A percentile compares a stretch with the other conserved stretches of the same genome.
These are phyloP conservation scores for Ectobius pallidus DNA, from an alignment of 2,888 invertebrate genomes.

Conservation along the genomic window DNA sequence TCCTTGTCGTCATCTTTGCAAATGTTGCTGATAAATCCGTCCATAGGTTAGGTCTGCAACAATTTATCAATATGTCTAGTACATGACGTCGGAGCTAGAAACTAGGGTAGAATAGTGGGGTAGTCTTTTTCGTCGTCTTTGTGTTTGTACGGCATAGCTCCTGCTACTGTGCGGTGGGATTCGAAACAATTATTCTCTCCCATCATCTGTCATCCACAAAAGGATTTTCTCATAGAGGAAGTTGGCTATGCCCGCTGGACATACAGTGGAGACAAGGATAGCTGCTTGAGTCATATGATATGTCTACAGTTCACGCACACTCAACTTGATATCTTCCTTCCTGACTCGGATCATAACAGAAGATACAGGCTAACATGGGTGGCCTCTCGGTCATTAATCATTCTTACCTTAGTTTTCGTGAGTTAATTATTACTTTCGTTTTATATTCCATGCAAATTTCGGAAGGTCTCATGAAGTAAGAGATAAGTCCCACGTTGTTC, in stretches of 20 bases:
- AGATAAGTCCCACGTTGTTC: too few species aligned
- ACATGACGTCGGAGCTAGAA: not conserved
- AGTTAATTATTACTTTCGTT: too few species aligned
- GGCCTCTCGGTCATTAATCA: too few species aligned
- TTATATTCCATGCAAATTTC: too few species aligned
- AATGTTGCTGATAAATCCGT: too few species aligned
- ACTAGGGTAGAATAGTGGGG: too few species aligned
- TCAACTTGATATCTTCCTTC: not conserved
- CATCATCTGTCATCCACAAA: conserved; percentile 1
- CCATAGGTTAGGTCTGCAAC: not conserved
- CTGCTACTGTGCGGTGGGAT: not conserved
- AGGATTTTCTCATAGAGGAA: conserved; percentile 11
- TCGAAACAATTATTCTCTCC: not conserved
- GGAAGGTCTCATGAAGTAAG: too few species aligned
- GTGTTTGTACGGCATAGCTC: not conserved
- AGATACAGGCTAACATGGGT: too few species aligned
- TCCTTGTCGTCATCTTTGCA: too few species aligned
- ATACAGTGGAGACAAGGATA: too few species aligned
- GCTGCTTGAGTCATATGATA: not conserved
- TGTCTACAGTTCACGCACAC: not conserved
- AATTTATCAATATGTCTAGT: conserved; percentile 3
- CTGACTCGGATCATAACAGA: too few species aligned
- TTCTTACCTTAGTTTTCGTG: too few species aligned
- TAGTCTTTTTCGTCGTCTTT: not conserved
- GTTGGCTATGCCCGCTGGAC: conserved; percentile 12